Conservation (phyloP, 2,888 invertebrate species). For the Penaeus monodon region DNA sequence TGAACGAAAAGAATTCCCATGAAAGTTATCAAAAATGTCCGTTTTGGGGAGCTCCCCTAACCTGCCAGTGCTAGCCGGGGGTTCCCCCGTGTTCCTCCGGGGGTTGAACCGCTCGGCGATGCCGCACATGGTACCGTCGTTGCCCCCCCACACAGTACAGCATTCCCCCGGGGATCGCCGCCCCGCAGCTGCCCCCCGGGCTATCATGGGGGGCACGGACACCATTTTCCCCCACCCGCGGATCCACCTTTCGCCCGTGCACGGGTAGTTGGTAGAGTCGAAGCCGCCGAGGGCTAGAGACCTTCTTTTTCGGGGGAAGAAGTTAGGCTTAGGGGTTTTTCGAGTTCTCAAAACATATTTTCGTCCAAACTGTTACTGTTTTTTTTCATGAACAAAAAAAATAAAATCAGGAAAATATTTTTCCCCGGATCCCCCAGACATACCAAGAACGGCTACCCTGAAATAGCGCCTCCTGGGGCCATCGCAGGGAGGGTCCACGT, state of each 20-base stretch:
- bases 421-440: background rate
- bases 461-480: slow-evolving; percentile 76
- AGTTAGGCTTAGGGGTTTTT: slow-evolving; percentile 43
- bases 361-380: too few species aligned
- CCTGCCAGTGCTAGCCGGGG: slow-evolving; percentile 77
- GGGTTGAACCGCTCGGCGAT: slow-evolving; percentile 77
- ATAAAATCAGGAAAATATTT: background rate
- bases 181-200: slow-evolving; percentile 77
- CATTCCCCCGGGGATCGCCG: slow-evolving; percentile 73
- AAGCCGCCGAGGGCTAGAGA: slow-evolving; percentile 80
- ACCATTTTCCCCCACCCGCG: slow-evolving; percentile 78
- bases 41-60: slow-evolving; percentile 66
- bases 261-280: slow-evolving; percentile 79
- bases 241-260: slow-evolving; percentile 79
- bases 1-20: too few species aligned
- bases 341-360: too few species aligned
- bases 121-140: slow-evolving; percentile 78
- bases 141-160: slow-evolving; percentile 80
- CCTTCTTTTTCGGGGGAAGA: slow-evolving; percentile 73
- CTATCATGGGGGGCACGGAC: slow-evolving; percentile 77
- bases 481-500: slow-evolving; percentile 80
- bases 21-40: too few species aligned
- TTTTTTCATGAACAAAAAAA: background rate
- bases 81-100: slow-evolving; percentile 78
- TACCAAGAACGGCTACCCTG: slow-evolving; percentile 74